Conservation (phyloP, 30 jellyfish, hydroid and myxozoan genomes). For the Hydractinia symbiolongicarpus region DNA sequence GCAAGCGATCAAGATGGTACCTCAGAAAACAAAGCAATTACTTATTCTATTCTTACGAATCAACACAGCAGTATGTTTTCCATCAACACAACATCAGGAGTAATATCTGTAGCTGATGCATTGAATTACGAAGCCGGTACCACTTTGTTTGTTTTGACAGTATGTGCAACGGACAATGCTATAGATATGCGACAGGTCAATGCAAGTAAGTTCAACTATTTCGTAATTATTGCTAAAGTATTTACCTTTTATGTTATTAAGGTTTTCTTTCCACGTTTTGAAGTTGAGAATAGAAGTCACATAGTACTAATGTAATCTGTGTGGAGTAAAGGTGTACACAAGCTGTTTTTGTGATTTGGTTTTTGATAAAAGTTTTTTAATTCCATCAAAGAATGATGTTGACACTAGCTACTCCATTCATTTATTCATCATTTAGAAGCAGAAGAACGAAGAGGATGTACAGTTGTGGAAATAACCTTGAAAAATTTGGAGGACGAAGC, state of each 20-base stretch:
- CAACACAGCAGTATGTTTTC: conserved; percentile 3
- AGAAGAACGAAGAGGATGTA: conserved; percentile 13
- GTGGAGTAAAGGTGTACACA: no score
- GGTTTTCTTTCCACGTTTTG: neutral
- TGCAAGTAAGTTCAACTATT: neutral
- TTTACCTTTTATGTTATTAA: neutral
- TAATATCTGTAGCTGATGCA: conserved; percentile 1
- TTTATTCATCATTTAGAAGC: no score
- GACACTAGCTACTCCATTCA: no score
- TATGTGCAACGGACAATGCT: conserved; percentile 61
- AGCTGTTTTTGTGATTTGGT: no score
- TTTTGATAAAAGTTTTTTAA: no score
- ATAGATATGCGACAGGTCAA: neutral
- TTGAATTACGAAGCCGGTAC: conserved; percentile 36
- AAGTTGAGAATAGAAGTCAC: no score
- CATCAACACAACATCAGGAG: conserved; percentile 40
- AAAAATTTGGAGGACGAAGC: conserved; percentile 51
- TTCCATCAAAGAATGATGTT: no score
- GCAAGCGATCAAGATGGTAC: conserved; percentile 17
- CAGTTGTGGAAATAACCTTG: conserved; percentile 44
- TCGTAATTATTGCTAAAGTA: neutral
- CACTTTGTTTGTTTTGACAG: conserved; percentile 21
- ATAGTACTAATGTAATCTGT: no score
- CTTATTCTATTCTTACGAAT: neutral
- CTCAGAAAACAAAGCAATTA: neutral